Base-by-base conservation (phyloP, 2,888 invertebrate genomes). In the Acanthopleura granulata region DNA sequence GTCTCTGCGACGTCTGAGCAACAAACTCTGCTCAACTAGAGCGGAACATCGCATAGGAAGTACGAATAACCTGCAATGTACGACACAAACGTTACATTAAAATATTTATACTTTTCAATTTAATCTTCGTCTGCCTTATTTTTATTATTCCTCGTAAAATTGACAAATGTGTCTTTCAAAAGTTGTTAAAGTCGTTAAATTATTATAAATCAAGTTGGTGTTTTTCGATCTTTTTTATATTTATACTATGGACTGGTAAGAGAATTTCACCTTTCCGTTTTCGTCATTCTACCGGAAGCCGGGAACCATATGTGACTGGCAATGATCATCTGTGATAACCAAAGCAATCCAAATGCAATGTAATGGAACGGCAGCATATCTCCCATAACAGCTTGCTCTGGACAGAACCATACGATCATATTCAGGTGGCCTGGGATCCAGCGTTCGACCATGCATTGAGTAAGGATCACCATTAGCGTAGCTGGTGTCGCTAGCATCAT, bases 11-110 rank as follows among this genome's bases (percentile, higher is more conserved):
- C 99, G 92, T 89, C 99, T 98, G 82, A 98, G 91, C 14, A 96
- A 96, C 93, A 99, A 93, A 25, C 97, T 97, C 91, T 99, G 98
- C 90, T 99, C 99, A 78, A 98, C 96, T 22, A 99, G 92, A 27
- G 97, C 91, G 0, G 95, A 94, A 86, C 95, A 95, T 91, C 98
- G 98, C 95, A 98, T 96, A 0, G 99, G 98, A 12, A 94, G 93
- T 0, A 98, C 95, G 88, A 97, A 99, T 74, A 99, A 91, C 73
- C 92, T 91, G 57, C 1, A 83, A 1, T 79, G 75, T 16, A 51
- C 40, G 16, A 40, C 25, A 49, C 6, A 18, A 12, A 57, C 6
- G 12, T 57, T 49, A 72, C 4, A 49, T 18, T 30, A 6, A 72
- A 6, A 72, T 16, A 69, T 22, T 22, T 27, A 9, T 6, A 22